These are phyloP conservation scores for Noctilio leporinus DNA, from an alignment of 2,113 vertebrate genomes.

Conservation along the genomic window DNA sequence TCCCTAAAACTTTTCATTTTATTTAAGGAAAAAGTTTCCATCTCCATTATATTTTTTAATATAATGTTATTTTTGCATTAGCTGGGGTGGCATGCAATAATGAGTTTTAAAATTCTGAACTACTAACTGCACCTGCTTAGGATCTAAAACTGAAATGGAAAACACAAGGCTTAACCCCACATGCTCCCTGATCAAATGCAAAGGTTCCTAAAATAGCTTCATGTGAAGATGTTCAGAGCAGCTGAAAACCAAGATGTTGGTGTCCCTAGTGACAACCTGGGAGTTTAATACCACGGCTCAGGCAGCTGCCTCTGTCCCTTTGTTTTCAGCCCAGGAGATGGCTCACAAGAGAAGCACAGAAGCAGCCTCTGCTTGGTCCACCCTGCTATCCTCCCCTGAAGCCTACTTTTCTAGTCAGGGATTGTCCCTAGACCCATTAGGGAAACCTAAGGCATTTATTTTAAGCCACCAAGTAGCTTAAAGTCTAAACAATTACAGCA, in stretches of 20 bases:
- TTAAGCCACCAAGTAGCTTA: neutral
- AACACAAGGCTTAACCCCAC: conserved; percentile 56
- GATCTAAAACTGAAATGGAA: conserved; percentile 53
- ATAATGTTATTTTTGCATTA: conserved; percentile 11
- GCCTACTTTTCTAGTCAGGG: neutral
- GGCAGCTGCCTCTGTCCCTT: conserved; percentile 28
- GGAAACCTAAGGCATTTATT: neutral
- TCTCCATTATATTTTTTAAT: neutral
- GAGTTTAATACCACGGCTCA: neutral
- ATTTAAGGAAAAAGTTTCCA: neutral
- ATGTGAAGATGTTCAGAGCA: conserved; percentile 28
- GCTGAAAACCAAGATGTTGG: conserved; percentile 36
- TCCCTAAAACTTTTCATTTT: neutral
- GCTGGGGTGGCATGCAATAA: neutral
- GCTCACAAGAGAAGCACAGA: neutral
- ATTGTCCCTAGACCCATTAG: neutral
- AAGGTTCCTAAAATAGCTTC: conserved; percentile 62
- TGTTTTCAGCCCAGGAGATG: neutral
- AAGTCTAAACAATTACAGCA: neutral
- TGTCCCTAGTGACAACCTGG: conserved; percentile 19
- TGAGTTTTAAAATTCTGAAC: conserved; percentile 34
- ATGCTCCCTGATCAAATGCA: conserved; percentile 62
- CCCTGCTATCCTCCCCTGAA: neutral
- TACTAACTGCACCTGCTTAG: conserved; percentile 48
- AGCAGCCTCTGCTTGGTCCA: neutral